These are phyloP conservation scores for Cerceris rybyensis DNA, from an alignment of 2,888 invertebrate genomes.

Conservation along the genomic window DNA sequence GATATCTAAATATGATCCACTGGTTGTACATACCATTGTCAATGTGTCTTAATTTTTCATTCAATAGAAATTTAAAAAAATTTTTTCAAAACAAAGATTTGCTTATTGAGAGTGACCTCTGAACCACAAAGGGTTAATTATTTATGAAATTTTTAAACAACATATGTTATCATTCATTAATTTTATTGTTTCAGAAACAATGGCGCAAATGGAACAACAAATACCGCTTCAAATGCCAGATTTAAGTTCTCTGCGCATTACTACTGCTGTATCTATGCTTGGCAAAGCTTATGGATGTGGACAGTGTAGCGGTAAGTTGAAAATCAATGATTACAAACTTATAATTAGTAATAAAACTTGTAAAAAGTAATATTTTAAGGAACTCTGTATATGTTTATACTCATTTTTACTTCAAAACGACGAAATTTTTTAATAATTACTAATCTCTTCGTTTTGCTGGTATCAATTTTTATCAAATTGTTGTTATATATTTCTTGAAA, in stretches of 20 bases:
- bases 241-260: constrained; percentile 82
- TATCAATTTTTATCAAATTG: background rate
- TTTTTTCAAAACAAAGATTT: no score
- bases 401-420: background rate
- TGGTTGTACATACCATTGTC: no score
- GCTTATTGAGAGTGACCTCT: no score
- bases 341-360: background rate
- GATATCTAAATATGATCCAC: no score
- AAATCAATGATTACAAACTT: constrained; percentile 7
- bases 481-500: background rate
- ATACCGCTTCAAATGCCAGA: constrained; percentile 83
- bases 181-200: constrained; percentile 61
- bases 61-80: no score
- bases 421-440: background rate
- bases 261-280: constrained; percentile 83
- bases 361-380: background rate
- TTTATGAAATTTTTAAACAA: no score
- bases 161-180: no score
- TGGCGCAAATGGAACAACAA: constrained; percentile 79
- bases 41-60: no score
- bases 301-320: constrained; percentile 81
- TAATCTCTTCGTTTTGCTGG: background rate
- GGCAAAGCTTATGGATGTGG: constrained; percentile 84
- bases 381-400: background rate
- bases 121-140: no score